These are phyloP conservation scores for Chaunax sp. DNA, from an alignment of 2,797 vertebrate genomes.

Conservation along the genomic window DNA sequence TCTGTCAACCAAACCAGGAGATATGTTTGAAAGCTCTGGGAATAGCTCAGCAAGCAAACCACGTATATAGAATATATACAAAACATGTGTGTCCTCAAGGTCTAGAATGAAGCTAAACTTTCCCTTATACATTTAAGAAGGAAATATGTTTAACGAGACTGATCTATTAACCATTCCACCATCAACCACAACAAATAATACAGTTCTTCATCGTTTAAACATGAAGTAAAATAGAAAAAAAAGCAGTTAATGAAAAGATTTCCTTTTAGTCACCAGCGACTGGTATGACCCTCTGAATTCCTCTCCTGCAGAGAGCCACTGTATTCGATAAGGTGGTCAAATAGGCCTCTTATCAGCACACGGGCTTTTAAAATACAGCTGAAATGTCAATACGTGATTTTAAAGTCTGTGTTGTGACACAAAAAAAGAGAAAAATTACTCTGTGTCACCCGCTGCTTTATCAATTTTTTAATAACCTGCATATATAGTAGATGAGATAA, in stretches of 20 bases:
- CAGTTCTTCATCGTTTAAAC: neutral
- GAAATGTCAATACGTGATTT: conserved; percentile 56
- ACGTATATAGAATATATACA: neutral
- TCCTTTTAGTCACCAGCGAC: conserved; percentile 1
- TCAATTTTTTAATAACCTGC: conserved; percentile 53
- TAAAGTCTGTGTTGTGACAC: conserved; percentile 11
- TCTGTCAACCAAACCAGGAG: neutral
- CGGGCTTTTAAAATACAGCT: conserved; percentile 54
- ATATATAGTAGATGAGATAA: conserved; percentile 60
- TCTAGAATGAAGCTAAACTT: neutral
- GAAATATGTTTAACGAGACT: neutral
- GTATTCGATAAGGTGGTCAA: conserved; percentile 51
- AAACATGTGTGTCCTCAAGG: neutral
- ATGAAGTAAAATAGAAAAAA: conserved; percentile 5
- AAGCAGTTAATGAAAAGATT: conserved; percentile 27
- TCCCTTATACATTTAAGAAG: neutral
- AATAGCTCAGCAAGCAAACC: neutral
- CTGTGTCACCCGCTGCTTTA: conserved; percentile 23
- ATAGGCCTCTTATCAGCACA: conserved; percentile 49
- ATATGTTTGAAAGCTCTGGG: neutral
- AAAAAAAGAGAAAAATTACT: conserved; percentile 7
- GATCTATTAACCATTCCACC: neutral
- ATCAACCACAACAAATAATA: neutral
- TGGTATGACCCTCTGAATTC: conserved; percentile 11
- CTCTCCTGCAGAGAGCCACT: conserved; percentile 8